Evolutionary conservation across 2,113 vertebrate species (phyloP), one percentile per base, ranked within the genome.

Genomic region (Thryonomys swinderianus): DNA sequence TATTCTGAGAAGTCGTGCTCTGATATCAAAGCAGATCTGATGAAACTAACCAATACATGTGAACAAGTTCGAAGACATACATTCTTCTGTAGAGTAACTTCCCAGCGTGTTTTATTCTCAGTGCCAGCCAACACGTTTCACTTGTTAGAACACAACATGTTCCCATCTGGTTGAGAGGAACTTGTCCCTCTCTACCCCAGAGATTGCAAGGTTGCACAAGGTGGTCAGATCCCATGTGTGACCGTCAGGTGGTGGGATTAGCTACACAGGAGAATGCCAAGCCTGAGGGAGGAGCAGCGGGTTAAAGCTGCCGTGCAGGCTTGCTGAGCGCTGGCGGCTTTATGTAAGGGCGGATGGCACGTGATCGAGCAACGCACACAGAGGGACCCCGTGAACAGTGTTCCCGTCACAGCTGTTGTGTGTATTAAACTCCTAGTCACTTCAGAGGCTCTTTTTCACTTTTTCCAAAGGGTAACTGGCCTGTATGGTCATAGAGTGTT

Each of bases 401-500:
- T 13, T 90, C 90, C 57, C 48, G 9, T 42, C 5, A 2, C 16
- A 62, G 85, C 69, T 74, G 6, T 30, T 53, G 21, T 8, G 62
- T 85, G 74, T 92, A 40, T 21, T 71, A 37, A 14, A 45, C 45
- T 93, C 34, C 48, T 86, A 53, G 64, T 61, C 51, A 59, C 37
- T 42, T 27, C 59, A 66, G 94, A 86, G 64, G 16, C 66, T 89
- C 40, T 30, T 84, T 82, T 57, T 67, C 11, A 53, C 6, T 73
- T 90, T 69, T 82, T 40, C 51, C 40, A 88, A 85, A 85, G 55
- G 57, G 57, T 30, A 90, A 55, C 61, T 88, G 69, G 85, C 67
- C 82, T 89, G 30, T 9, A 32, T 88, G 55, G 45, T 90, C 88
- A 73, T 51, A 79, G 81, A 95, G 85, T 16, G 90, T 57, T 90